Base-by-base conservation (phyloP, 2,797 vertebrate species). In the Alcedo quadribrachys region DNA sequence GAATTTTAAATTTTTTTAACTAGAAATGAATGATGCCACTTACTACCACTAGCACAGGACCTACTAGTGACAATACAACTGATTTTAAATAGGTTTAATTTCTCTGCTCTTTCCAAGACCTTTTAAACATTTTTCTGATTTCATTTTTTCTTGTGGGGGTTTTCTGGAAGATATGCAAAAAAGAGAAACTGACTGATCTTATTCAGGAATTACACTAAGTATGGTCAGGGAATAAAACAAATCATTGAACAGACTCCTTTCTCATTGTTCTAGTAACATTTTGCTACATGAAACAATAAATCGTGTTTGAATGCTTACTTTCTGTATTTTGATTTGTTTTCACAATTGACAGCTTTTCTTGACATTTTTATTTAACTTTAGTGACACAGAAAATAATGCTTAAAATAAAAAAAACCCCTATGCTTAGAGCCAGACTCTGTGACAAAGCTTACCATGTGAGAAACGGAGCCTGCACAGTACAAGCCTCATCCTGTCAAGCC, bases 321-420 rank as follows among this genome's bases (percentile, higher is more conserved):
- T 86, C 91, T 87, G 37, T 77, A 62, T 76, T 85, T 86, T 69
- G 12, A 58, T 90, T 83, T 60, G 8, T 83, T 91, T 93, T 94
- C 81, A 81, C 48, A 93, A n/a, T 62, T 91, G 63, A 60, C 40
- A 91, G 63, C 12, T 86, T 69, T 79, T 62, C 58, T 92, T 79
- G 87, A 69, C 15, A 63, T 79, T 86, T 92, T 73, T 69, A 66
- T 81, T 93, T 91, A 76, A 79, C 75, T 93, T 65, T 28, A 85
- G 58, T 85, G 69, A 65, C 70, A 79, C 2, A 32, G 60, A 81
- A 87, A 91, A 87, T 77, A 87, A 87, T 82, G 65, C 50, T 51
- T 15, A 48, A 48, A 24, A 48, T 48, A 48, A 48, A 48, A 24
- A 48, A 48, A 48, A 13, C 13, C 22, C 9, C 37, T 40, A 33